Evolutionary conservation across 2,113 vertebrate species (phyloP), one percentile per base, ranked within the genome.

Genomic region (Ammodytes marinus): DNA sequence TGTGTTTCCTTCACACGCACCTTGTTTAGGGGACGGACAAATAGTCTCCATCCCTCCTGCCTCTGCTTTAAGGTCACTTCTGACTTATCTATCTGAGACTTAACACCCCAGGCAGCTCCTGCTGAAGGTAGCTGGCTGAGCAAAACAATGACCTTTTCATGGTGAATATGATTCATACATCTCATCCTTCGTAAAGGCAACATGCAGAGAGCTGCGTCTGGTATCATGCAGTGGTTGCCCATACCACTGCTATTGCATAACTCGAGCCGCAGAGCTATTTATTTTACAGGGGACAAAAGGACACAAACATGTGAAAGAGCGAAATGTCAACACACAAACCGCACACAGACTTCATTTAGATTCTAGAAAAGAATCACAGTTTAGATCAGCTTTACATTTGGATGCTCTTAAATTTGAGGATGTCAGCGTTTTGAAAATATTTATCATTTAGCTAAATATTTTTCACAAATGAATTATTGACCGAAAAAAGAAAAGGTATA

Each of bases 131-230:
- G 91, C 89, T 86, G 88, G 91, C 89, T 86, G 88, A 88, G 89
- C 85, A 79, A 90, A 90, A 92, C 84, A 83, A 85, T 93, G 93
- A 92, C 93, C 92, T 95, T 95, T 95, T 93, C 93, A 82, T 77
- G 72, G 80, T 74, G 84, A 91, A 86, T 90, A 67, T 91, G 91
- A 94, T 92, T 94, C 91, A 93, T 86, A 78, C 68, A 53, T 78
- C 78, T 87, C 73, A 90, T 89, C 85, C 82, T 85, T 93, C 27
- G 42, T 69, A 82, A 27, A 84, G 79, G 77, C 72, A 82, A 85
- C 88, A 90, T 69, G 78, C 83, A 80, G 86, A 6, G 71, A 80
- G 80, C 70, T 19, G 70, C 27, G 40, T 89, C 84, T 82, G 88
- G 81, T 85, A 91, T 90, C 84, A 87, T 88, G 89, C 69, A 81